phyloP scores from a whole-genome alignment of 2,888 invertebrate species.

The Pecten maximus region DNA sequence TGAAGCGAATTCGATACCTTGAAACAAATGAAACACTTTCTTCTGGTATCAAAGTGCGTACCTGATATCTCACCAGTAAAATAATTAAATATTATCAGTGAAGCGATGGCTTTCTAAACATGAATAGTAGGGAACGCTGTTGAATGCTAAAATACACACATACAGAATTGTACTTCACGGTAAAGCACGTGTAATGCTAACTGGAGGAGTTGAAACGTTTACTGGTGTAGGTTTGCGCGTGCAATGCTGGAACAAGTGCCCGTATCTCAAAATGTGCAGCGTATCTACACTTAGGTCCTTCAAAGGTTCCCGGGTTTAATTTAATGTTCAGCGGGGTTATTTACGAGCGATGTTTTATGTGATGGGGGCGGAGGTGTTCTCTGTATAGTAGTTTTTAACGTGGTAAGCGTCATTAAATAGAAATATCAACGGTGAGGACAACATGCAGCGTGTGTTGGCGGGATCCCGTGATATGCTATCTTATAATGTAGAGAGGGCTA shows the following conservation, averaged over 20 bases:
- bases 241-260: background rate
- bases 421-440: background rate
- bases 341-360: background rate
- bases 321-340: background rate
- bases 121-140: background rate
- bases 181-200: background rate
- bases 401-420: background rate
- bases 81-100: too few relatives aligned
- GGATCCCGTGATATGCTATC: too few relatives aligned
- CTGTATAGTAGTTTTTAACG: background rate
- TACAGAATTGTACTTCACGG: background rate
- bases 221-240: background rate
- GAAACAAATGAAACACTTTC: too few relatives aligned
- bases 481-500: too few relatives aligned
- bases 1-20: too few relatives aligned
- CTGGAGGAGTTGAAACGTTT: background rate
- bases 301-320: conserved; percentile 16
- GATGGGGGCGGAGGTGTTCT: conserved; percentile 9
- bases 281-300: background rate
- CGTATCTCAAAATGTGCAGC: conserved; percentile 1
- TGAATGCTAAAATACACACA: background rate
- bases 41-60: too few relatives aligned
- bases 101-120: too few relatives aligned
- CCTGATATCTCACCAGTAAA: too few relatives aligned
- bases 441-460: background rate